These are phyloP conservation scores for Oscheius sp. DNA, from an alignment of 2,888 invertebrate genomes.

Conservation along the genomic window DNA sequence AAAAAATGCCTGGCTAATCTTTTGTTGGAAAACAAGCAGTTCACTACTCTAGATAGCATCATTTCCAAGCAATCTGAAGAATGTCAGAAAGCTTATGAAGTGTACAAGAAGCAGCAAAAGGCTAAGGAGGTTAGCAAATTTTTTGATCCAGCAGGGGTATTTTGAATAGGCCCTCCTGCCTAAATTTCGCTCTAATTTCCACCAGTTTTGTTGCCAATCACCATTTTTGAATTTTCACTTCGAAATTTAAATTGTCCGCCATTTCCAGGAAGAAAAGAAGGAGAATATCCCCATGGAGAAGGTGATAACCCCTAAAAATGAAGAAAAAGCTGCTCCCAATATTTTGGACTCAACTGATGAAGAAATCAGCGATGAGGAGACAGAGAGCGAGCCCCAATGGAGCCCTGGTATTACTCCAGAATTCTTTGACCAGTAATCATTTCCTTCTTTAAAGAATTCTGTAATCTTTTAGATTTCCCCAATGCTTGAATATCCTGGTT, in stretches of 20 bases:
- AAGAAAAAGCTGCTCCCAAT: not conserved
- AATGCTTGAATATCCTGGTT: conserved; percentile 9
- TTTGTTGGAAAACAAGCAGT: not conserved
- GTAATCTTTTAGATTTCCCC: not conserved
- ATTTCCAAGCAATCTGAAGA: not conserved
- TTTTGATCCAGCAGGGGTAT: not conserved
- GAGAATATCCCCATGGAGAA: not conserved
- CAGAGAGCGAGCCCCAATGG: not conserved
- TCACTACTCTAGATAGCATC: not conserved
- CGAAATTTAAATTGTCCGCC: too few relatives aligned
- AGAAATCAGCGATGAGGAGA: conserved; percentile 4
- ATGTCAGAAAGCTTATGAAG: not conserved
- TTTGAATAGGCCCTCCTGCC: too few relatives aligned
- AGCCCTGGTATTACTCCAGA: not conserved
- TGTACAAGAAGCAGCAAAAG: not conserved
- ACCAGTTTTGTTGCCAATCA: too few relatives aligned
- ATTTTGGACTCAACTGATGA: conserved; percentile 16
- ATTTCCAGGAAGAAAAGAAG: not conserved
- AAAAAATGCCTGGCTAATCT: not conserved
- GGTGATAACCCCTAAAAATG: not conserved
- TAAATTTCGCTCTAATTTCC: too few relatives aligned
- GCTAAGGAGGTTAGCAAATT: not conserved
- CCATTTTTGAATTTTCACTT: too few relatives aligned
- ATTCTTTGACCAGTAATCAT: not conserved
- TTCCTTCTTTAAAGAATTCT: too few relatives aligned